Evolutionary conservation across 2,888 invertebrate genomes (phyloP), one percentile per base, ranked within the genome.

Genomic region (Alcis repandata): DNA sequence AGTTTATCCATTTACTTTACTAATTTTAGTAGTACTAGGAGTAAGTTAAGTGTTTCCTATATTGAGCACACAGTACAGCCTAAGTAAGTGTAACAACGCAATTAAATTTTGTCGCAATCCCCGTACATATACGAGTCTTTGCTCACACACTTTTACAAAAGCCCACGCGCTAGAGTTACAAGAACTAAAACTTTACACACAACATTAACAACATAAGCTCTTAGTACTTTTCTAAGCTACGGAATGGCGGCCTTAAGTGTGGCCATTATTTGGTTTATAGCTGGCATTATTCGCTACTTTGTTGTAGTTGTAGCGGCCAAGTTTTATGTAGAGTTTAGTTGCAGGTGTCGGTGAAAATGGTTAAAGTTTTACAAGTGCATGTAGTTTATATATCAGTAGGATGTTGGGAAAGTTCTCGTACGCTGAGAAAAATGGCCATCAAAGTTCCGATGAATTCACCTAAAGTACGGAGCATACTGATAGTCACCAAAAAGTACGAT

Each of bases 241-340:
- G 20, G n/a, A 43, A 59, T 59, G 48, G 52, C 51, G 59, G 15
- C 52, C 65, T 60, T 64, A 51, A 65, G 59, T 63, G 45, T 53
- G 51, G 59, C 64, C 52, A 63, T 68, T 69, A 72, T 69, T 71
- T 70, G 57, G 66, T 71, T 70, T 71, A 69, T 63, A 58, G 59
- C 48, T 33, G 41, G 61, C 68, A 67, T 71, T 67, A 73, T 65
- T 70, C 54, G 58, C 63, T 70, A 71, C 70, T 70, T 59, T 69
- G 71, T 70, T 63, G 59, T 63, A 59, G 62, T 65, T 62, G 51
- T 67, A 59, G 36, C 15, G 61, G 19, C 11, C 32, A 53, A 59
- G 59, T 64, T 63, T 54, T 54, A 54, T 51, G 54, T 56, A 27
- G 41, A 38, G 33, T 45, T 59, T 54, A 56, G 54, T 43, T 64